These are phyloP conservation scores for Anolis carolinensis DNA, from an alignment of 2,113 vertebrate species.

Conservation along the genomic window DNA sequence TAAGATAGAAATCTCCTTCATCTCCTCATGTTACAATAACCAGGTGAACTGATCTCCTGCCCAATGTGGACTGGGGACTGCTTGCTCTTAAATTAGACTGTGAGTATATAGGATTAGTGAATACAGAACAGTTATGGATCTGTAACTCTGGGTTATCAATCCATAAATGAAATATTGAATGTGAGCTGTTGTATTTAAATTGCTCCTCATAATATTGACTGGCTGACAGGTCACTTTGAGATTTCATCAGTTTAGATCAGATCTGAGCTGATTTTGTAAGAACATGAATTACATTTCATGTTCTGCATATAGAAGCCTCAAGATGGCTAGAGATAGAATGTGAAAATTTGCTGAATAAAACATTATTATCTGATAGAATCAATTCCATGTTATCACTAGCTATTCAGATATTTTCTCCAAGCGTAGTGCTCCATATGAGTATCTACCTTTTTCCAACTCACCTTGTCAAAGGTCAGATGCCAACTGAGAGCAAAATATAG, in stretches of 20 bases:
- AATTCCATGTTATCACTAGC: conserved; percentile 7
- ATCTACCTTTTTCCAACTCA: conserved; percentile 28
- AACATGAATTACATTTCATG: conserved; percentile 21
- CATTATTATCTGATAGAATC: conserved; percentile 37
- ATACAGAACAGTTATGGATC: too few relatives aligned
- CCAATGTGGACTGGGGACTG: too few relatives aligned
- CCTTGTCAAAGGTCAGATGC: too few relatives aligned
- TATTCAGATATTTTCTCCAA: conserved; percentile 1
- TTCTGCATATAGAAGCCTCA: conserved; percentile 35
- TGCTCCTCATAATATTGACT: not conserved
- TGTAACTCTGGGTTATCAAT: too few relatives aligned
- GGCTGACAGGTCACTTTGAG: not conserved
- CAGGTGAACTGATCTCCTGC: too few relatives aligned
- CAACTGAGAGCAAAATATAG: too few relatives aligned
- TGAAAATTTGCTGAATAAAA: conserved; percentile 60
- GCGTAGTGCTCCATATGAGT: conserved; percentile 3
- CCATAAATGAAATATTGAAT: too few relatives aligned
- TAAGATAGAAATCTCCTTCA: too few relatives aligned
- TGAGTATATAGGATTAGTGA: too few relatives aligned
- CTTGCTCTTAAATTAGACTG: too few relatives aligned
- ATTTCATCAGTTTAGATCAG: conserved; percentile 11
- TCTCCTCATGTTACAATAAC: too few relatives aligned
- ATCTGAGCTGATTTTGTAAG: conserved; percentile 20
- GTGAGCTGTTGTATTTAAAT: not conserved
- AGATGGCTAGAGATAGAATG: conserved; percentile 41